Evolutionary conservation across 2,888 invertebrate species (phyloP).

Genomic region (Drosophila percnosoma): DNA sequence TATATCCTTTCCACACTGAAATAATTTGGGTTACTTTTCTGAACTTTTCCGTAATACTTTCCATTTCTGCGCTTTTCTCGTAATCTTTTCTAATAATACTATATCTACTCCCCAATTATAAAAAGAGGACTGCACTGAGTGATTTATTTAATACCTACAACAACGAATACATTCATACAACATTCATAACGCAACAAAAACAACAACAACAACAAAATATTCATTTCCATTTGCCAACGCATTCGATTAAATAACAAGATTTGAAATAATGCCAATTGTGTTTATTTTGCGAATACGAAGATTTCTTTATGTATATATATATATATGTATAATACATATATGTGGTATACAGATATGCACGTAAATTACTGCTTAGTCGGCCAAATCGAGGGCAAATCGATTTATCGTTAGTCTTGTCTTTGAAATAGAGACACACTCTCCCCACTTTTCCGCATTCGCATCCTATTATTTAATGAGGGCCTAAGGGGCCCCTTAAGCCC

Average conservation of each 20-base stretch:
- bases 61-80: background rate
- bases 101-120: slow-evolving; percentile 5
- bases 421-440: slow-evolving; percentile 2
- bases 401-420: slow-evolving; percentile 28
- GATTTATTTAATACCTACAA: background rate
- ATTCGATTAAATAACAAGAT: slow-evolving; percentile 60
- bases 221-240: slow-evolving; percentile 49
- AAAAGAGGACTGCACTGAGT: slow-evolving; percentile 21
- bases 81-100: background rate
- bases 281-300: slow-evolving; percentile 31
- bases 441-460: background rate
- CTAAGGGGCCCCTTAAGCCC: background rate
- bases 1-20: no score
- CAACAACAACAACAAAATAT: slow-evolving; percentile 15
- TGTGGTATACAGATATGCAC: background rate
- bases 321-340: background rate
- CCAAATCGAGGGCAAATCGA: slow-evolving; percentile 50
- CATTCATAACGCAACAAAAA: slow-evolving; percentile 12
- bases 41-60: background rate
- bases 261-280: slow-evolving; percentile 51
- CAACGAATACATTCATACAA: slow-evolving; percentile 15
- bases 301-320: background rate
- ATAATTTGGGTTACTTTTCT: background rate
- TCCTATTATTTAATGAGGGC: slow-evolving; percentile 29
- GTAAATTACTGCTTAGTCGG: slow-evolving; percentile 17